These are phyloP conservation scores for Zapus hudsonius DNA, from an alignment of 2,113 vertebrate genomes.

Conservation along the genomic window DNA sequence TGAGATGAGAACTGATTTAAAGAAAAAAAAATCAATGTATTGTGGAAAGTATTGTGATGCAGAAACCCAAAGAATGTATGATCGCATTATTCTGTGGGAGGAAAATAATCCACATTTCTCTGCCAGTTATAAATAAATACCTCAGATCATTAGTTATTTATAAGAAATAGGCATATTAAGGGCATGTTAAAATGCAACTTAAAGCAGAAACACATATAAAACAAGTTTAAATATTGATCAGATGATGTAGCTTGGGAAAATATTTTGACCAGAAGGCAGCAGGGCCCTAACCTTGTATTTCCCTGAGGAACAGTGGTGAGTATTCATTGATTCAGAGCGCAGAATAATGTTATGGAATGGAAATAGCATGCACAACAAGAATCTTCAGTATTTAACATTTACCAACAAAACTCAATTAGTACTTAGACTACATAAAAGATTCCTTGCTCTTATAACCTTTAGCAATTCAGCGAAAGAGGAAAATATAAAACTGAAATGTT, in stretches of 20 bases:
- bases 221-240: not conserved
- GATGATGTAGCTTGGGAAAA: not conserved
- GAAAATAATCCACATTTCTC: not conserved
- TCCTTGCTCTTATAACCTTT: not conserved
- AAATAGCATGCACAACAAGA: not conserved
- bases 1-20: not conserved
- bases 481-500: not conserved
- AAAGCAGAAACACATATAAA: not conserved
- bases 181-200: not conserved
- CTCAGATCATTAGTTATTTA: not conserved
- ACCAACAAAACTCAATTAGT: not conserved
- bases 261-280: not conserved
- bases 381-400: not conserved
- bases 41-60: not conserved
- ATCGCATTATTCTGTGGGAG: not conserved
- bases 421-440: not conserved
- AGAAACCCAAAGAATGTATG: not conserved
- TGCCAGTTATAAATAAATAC: not conserved
- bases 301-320: not conserved
- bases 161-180: not conserved
- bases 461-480: not conserved
- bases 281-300: not conserved
- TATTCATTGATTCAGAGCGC: not conserved
- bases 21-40: not conserved
- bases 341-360: not conserved